Evolutionary conservation across 2,797 vertebrate genomes (phyloP).

Genomic region (Dendrocincla tyrannina): DNA sequence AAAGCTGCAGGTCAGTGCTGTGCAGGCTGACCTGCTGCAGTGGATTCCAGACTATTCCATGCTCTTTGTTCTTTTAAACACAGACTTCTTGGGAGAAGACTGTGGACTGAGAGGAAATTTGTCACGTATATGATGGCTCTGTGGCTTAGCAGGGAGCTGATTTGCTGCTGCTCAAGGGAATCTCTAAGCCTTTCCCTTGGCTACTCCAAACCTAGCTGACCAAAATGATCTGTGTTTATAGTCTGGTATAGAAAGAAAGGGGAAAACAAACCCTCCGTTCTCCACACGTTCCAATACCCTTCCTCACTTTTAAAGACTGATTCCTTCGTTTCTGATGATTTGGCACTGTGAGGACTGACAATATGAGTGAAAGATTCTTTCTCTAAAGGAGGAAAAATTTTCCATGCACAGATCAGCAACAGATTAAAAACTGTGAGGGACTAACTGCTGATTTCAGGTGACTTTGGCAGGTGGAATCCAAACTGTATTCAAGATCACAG

Average conservation of each 20-base stretch:
- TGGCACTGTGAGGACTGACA: background rate
- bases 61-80: slow-evolving; percentile 31
- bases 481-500: background rate
- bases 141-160: slow-evolving; percentile 12
- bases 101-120: background rate
- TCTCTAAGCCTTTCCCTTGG: background rate
- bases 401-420: background rate
- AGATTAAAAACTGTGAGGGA: background rate
- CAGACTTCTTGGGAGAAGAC: background rate
- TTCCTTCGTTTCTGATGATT: background rate
- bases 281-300: background rate
- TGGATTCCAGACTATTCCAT: slow-evolving; percentile 8
- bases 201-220: background rate
- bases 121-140: background rate
- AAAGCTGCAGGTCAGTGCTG: background rate
- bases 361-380: background rate
- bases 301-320: background rate
- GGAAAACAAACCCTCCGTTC: background rate
- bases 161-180: background rate
- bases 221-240: slow-evolving; percentile 8
- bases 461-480: background rate
- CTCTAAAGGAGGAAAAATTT: background rate
- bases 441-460: background rate
- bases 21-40: background rate
- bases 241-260: background rate